These are phyloP conservation scores for Penaeus vannamei DNA, from an alignment of 1,140 invertebrate species.

Conservation along the genomic window DNA sequence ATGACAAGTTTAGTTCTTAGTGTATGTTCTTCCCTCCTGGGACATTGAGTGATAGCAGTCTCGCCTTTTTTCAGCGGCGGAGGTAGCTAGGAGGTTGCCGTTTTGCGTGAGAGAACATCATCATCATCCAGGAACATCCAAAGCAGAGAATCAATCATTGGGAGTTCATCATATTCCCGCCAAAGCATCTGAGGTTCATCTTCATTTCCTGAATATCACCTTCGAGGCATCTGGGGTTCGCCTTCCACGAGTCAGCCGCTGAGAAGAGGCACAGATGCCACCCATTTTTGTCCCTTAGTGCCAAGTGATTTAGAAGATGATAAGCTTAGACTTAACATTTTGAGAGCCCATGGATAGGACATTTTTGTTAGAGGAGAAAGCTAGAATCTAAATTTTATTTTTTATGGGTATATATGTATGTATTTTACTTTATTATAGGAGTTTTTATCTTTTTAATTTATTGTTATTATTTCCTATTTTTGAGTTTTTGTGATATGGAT, in stretches of 20 bases:
- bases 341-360: neutral
- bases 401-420: too few species aligned
- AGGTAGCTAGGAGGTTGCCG: slow-evolving; percentile 49
- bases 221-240: slow-evolving; percentile 11
- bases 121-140: slow-evolving; percentile 50
- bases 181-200: slow-evolving; percentile 41
- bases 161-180: slow-evolving; percentile 35
- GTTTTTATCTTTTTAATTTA: too few species aligned
- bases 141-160: slow-evolving; percentile 46
- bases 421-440: too few species aligned
- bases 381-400: neutral
- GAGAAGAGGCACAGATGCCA: slow-evolving; percentile 47
- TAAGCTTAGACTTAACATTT: neutral
- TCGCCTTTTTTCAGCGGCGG: slow-evolving; percentile 43
- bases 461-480: too few species aligned
- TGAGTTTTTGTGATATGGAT: too few species aligned
- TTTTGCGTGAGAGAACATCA: slow-evolving; percentile 42
- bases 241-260: slow-evolving; percentile 53
- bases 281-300: slow-evolving; percentile 51
- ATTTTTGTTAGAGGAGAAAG: neutral
- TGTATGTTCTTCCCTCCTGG: neutral
- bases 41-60: neutral
- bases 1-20: neutral
- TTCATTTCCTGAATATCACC: slow-evolving; percentile 29
- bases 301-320: slow-evolving; percentile 50